Percentiles rank a stretch among this genome's conserved stretches.
phyloP scores from a whole-genome alignment of 1,140 invertebrate genomes.

The Eueides isabella region DNA sequence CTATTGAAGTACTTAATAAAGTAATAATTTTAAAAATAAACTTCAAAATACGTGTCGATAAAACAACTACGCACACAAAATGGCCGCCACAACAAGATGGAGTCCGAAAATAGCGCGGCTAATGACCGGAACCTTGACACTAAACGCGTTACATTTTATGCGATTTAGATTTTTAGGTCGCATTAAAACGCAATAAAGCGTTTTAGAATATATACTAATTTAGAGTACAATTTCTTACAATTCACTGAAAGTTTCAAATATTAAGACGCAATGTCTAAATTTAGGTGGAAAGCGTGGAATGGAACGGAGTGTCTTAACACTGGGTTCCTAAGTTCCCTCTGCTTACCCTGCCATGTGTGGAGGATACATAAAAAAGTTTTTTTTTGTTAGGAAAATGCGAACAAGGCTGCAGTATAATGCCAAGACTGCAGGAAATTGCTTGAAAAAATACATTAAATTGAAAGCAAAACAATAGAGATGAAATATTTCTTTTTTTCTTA shows the following conservation, averaged over 20 bases:
- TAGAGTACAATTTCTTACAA: not conserved
- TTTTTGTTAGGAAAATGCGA: not conserved
- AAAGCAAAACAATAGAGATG: too few relatives aligned
- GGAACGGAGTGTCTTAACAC: too few relatives aligned
- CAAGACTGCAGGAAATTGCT: too few relatives aligned
- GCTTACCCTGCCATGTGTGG: too few relatives aligned
- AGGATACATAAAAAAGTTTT: too few relatives aligned
- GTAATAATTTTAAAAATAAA: not conserved
- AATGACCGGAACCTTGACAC: constrained; percentile 55
- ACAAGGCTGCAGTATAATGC: too few relatives aligned
- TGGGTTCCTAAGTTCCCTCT: too few relatives aligned
- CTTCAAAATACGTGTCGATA: not conserved
- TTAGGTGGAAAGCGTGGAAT: too few relatives aligned
- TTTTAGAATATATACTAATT: not conserved
- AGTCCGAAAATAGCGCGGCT: constrained; percentile 47
- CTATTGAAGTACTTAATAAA: not conserved
- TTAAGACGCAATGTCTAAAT: too few relatives aligned
- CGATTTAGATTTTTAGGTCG: constrained; percentile 26
- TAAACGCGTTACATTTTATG: constrained; percentile 26
- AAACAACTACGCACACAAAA: constrained; percentile 30
- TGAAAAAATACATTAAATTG: too few relatives aligned
- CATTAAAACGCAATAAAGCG: constrained; percentile 23
- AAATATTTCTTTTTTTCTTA: too few relatives aligned
- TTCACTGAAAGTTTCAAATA: too few relatives aligned
- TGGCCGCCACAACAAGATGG: constrained; percentile 52